Evolutionary conservation across 2,113 vertebrate genomes (phyloP).

Genomic region (Sander vitreus): DNA sequence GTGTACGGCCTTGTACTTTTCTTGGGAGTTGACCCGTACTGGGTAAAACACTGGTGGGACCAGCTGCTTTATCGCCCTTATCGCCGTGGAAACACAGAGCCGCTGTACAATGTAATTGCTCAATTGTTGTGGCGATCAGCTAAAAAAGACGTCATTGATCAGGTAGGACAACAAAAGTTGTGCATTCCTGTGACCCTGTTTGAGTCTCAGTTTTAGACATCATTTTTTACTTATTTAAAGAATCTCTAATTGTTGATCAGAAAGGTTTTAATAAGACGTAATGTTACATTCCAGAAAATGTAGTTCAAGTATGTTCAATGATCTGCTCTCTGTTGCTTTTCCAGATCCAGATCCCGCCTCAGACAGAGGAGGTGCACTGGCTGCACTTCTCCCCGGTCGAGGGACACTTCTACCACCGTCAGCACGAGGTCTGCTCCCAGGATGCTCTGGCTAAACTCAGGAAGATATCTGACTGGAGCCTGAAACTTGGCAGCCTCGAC

Average conservation of each 20-base stretch:
- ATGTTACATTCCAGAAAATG: background rate
- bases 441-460: conserved; percentile 94
- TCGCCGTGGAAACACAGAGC: conserved; percentile 90
- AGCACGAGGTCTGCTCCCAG: conserved; percentile 98
- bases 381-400: conserved; percentile 97
- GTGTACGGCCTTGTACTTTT: conserved; percentile 96
- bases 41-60: conserved; percentile 98
- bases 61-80: conserved; percentile 96
- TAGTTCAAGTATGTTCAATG: background rate
- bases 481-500: conserved; percentile 95
- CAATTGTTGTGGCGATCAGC: conserved; percentile 96
- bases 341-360: conserved; percentile 97
- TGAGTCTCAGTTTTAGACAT: background rate
- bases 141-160: conserved; percentile 98
- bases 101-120: conserved; percentile 91
- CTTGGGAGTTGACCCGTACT: conserved; percentile 96
- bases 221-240: background rate
- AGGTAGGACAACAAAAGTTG: conserved; percentile 81
- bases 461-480: conserved; percentile 96
- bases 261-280: background rate
- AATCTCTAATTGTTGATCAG: background rate
- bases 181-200: background rate
- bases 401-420: conserved; percentile 98
- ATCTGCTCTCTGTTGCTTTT: background rate
- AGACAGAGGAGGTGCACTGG: conserved; percentile 97